Percentiles rank a stretch among this genome's conserved stretches.
phyloP scores from a whole-genome alignment of 2,113 vertebrate genomes.

The Otis tarda region DNA sequence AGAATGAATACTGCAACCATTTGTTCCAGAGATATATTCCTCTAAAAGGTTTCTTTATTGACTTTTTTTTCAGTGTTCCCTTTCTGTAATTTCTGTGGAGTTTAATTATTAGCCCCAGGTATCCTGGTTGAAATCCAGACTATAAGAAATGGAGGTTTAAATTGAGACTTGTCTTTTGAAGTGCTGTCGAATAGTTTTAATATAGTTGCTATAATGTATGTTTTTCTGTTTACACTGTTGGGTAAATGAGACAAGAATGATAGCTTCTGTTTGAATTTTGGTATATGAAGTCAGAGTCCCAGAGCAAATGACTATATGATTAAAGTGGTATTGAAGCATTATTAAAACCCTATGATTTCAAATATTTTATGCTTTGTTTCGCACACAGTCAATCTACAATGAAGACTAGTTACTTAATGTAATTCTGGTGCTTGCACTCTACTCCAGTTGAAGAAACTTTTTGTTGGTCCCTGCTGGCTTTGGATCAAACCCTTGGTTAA shows the following conservation, averaged over 20 bases:
- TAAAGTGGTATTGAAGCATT: constrained; percentile 29
- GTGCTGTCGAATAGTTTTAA: neutral
- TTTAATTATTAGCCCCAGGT: constrained; percentile 53
- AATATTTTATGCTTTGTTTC: neutral
- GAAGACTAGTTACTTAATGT: neutral
- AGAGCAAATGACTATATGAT: constrained; percentile 9
- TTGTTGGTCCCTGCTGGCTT: constrained; percentile 8
- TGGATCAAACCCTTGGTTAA: constrained; percentile 33
- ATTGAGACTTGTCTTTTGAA: constrained; percentile 29
- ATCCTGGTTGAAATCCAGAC: constrained; percentile 39
- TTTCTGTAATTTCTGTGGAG: constrained; percentile 40
- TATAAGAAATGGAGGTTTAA: constrained; percentile 46
- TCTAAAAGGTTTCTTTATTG: constrained; percentile 39
- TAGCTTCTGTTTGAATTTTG: neutral
- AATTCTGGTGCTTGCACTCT: neutral
- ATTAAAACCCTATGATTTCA: constrained; percentile 42
- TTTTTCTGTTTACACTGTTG: constrained; percentile 36
- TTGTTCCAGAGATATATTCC: neutral
- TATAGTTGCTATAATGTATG: constrained; percentile 11
- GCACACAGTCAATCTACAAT: neutral
- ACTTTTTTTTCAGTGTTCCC: neutral
- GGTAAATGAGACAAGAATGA: constrained; percentile 33
- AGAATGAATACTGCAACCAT: neutral
- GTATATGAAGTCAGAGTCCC: neutral
- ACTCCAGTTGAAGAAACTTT: constrained; percentile 33